phyloP scores from a whole-genome alignment of 2,113 vertebrate species.

The Myxocyprinus asiaticus region DNA sequence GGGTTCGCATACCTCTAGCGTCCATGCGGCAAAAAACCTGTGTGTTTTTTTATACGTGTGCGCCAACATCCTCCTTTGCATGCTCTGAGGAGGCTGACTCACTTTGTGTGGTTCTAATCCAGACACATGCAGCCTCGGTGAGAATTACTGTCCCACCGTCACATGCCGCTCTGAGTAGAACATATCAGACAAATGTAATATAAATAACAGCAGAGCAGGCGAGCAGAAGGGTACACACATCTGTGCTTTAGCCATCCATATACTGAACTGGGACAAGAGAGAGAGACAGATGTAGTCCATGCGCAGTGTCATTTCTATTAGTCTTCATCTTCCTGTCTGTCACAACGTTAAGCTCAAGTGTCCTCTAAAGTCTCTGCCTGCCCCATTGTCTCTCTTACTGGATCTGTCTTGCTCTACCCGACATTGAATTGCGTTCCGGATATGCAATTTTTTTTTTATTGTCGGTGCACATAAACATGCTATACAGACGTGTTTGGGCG shows the following conservation, averaged over 20 bases:
- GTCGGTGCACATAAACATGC: no score
- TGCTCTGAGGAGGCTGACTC: conserved; percentile 39
- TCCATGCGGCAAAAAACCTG: not conserved
- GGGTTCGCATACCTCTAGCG: not conserved
- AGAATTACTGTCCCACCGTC: conserved; percentile 29
- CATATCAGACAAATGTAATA: conserved; percentile 36
- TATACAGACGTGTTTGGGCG: no score
- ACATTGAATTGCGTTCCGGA: no score
- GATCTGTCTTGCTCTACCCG: not conserved
- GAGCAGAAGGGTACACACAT: not conserved
- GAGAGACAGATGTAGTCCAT: not conserved
- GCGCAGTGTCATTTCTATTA: not conserved
- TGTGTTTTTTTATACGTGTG: conserved; percentile 9
- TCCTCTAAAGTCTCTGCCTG: not conserved
- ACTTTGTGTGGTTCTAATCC: conserved; percentile 49
- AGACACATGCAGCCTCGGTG: conserved; percentile 33
- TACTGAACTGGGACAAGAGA: conserved; percentile 1
- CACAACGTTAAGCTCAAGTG: conserved; percentile 30
- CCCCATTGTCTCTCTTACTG: not conserved
- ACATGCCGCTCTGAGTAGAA: conserved; percentile 28
- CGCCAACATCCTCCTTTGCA: not conserved
- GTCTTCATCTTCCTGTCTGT: conserved; percentile 15
- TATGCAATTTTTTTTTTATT: no score
- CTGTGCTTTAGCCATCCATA: conserved; percentile 9
- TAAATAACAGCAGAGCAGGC: conserved; percentile 28